Evolutionary conservation across 2,113 vertebrate species (phyloP).

Genomic region (Lepus europaeus): DNA sequence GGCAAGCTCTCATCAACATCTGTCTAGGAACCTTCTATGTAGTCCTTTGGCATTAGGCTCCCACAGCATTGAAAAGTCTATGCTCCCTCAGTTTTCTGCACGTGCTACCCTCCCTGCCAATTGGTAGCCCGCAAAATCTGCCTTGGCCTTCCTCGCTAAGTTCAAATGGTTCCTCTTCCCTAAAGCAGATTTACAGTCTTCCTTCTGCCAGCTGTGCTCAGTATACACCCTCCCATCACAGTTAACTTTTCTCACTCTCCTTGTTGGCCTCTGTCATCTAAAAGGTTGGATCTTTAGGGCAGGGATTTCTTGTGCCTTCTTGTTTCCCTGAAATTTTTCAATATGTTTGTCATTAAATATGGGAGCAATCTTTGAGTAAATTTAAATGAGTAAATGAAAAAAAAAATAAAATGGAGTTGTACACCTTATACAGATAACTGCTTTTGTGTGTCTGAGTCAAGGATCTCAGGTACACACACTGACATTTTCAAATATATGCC

Average conservation of each 20-base stretch:
- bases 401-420: background rate
- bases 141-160: background rate
- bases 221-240: background rate
- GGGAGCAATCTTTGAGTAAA: background rate
- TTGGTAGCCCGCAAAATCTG: background rate
- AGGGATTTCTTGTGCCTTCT: background rate
- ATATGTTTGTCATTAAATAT: background rate
- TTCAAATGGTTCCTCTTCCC: conserved; percentile 2
- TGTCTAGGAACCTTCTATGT: background rate
- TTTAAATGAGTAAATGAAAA: background rate
- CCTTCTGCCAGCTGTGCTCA: background rate
- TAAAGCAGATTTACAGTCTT: background rate
- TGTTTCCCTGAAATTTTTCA: background rate
- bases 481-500: background rate
- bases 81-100: background rate
- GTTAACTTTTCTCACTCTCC: background rate
- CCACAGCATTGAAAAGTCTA: background rate
- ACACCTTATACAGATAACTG: background rate
- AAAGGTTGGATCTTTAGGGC: background rate
- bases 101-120: background rate
- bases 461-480: background rate
- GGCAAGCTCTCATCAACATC: background rate
- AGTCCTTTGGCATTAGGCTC: background rate
- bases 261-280: background rate
- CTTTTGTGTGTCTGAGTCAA: background rate